These are phyloP conservation scores for Exephanes ischioxanthus DNA, from an alignment of 2,888 invertebrate genomes.

Conservation along the genomic window DNA sequence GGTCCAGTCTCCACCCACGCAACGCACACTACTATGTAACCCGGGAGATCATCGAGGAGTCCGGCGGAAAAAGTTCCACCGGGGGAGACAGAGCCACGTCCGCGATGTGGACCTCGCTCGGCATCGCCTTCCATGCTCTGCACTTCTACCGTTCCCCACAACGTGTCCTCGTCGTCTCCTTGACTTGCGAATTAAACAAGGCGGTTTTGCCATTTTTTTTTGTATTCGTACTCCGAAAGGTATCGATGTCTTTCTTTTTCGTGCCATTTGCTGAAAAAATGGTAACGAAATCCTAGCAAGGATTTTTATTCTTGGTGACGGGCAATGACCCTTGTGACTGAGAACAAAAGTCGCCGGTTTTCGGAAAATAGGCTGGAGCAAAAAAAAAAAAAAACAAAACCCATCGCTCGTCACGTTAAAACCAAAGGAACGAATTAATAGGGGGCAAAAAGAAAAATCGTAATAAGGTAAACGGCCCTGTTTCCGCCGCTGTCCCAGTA, in stretches of 20 bases:
- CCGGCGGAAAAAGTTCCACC: slow-evolving; percentile 39
- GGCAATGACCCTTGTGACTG: too few species aligned
- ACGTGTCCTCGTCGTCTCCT: neutral
- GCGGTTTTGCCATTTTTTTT: too few species aligned
- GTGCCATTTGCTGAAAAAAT: too few species aligned
- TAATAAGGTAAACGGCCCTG: too few species aligned
- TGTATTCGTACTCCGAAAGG: too few species aligned
- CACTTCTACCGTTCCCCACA: neutral
- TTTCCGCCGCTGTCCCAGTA: too few species aligned
- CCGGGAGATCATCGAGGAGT: slow-evolving; percentile 56
- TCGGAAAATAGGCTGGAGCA: too few species aligned
- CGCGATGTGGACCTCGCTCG: slow-evolving; percentile 6
- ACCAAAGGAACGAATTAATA: neutral
- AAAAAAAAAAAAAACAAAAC: neutral
- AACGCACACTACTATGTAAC: slow-evolving; percentile 53
- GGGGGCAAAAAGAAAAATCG: neutral
- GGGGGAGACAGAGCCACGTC: neutral
- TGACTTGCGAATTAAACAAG: neutral
- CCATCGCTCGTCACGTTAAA: neutral
- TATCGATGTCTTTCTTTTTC: too few species aligned
- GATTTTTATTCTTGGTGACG: too few species aligned
- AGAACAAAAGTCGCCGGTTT: neutral
- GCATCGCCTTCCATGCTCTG: slow-evolving; percentile 8
- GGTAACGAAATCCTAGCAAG: too few species aligned
- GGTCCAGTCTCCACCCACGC: slow-evolving; percentile 83